Evolutionary conservation across 92 coral and sea anemone species (phyloP).

Genomic region (Scolanthus callimorphus): DNA sequence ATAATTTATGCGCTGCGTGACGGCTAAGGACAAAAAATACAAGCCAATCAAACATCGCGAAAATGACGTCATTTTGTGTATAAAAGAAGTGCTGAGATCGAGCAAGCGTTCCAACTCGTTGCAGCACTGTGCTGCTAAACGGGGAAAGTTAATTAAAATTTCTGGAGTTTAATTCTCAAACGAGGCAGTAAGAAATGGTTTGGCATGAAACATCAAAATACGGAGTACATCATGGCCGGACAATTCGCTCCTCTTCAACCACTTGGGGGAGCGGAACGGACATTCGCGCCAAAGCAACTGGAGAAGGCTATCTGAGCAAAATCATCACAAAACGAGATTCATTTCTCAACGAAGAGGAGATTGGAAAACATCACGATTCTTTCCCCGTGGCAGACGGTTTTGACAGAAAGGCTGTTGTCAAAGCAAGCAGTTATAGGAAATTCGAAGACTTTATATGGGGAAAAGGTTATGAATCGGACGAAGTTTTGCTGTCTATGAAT

Average conservation of each 20-base stretch:
- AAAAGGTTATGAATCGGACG: conserved; percentile 13
- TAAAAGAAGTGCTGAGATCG: too few species aligned
- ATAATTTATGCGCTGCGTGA: too few species aligned
- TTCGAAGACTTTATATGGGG: conserved; percentile 3
- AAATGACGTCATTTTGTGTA: too few species aligned
- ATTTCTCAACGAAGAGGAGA: conserved; percentile 16
- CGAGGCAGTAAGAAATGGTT: too few species aligned
- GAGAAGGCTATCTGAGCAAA: conserved; percentile 37
- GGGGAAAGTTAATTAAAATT: too few species aligned
- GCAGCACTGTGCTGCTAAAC: too few species aligned
- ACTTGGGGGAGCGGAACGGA: neutral
- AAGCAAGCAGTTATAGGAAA: conserved; percentile 18
- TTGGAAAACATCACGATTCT: conserved; percentile 17
- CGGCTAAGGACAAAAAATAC: too few species aligned
- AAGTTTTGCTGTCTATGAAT: conserved; percentile 43
- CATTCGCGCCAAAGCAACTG: neutral
- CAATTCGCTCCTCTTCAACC: conserved; percentile 43
- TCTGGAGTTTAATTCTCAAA: too few species aligned
- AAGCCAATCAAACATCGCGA: too few species aligned
- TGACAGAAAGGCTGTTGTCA: conserved; percentile 16
- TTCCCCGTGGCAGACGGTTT: conserved; percentile 28
- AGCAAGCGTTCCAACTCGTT: too few species aligned
- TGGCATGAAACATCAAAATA: conserved; percentile 66
- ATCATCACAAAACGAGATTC: conserved; percentile 8
- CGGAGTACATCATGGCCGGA: conserved; percentile 69